Base-by-base conservation (phyloP, 2,113 vertebrate genomes). In the Chloropsis cyanopogon region DNA sequence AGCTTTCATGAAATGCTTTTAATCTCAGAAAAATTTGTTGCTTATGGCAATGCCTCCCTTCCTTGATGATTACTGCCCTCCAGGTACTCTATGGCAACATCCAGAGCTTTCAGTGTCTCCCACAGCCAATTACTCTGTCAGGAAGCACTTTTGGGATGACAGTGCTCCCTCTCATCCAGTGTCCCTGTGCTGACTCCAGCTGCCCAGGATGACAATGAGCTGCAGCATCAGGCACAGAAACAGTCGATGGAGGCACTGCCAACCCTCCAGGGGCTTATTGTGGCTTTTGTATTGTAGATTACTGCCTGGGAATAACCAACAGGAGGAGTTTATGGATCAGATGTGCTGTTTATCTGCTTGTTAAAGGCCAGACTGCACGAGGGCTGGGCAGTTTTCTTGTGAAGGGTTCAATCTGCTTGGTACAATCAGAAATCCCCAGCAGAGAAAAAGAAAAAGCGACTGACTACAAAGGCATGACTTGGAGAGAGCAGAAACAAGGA, bases 281-380 rank as follows among this genome's bases (percentile, higher is more conserved):
- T 80, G 84, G 33, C 63, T 29, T 10, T 86, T 21, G 3, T 82
- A 47, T 26, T 33, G 35, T 14, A 42, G 29, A 6, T 26, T 17
- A 20, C 70, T 87, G 65, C 56, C 91, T 84, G 80, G 46, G 54
- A 80, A 66, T 29, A 66, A 59, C 7, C 71, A 70, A 31, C 79
- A 64, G 79, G 63, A 95, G 65, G 77, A 86, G 84, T 86, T 93
- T 77, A 82, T 13, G 75, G 85, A 92, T 94, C 90, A 81, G 47
- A 56, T 12, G 2, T 56, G 56, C 24, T 93, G 64, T 56, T 95
- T 60, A 66, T 59, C 50, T 59, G 4, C 5, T 60, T 71, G 29
- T 78, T 52, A 96, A 92, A 94, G 68, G 59, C 42, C 41, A 66
- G 71, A 8, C 41, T 79, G 41, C 23, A 35, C 0, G 0, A 78